Base-by-base conservation (phyloP, 2,113 vertebrate genomes). In the Oriolus oriolus region DNA sequence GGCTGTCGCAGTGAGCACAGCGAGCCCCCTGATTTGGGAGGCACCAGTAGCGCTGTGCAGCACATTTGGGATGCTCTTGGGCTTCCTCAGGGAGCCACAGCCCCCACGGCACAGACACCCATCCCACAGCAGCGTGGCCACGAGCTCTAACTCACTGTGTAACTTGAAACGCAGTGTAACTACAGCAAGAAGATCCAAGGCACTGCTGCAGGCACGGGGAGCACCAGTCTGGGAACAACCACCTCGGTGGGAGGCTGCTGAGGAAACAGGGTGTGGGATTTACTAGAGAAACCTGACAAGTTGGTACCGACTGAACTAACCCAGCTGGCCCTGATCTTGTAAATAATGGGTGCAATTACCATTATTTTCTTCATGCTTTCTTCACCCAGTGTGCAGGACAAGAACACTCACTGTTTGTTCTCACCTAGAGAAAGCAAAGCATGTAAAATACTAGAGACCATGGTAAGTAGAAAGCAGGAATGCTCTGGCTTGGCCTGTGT, bases 401-500 rank as follows among this genome's bases (percentile, higher is more conserved):
- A 17, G 84, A 64, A 50, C 16, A 16, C 56, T 70, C 54, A 4
- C 19, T 44, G 82, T 71, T 71, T 71, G 84, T 74, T 85, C 71
- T 63, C 17, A 60, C 42, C 42, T 16, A 53, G 75, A 45, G 50
- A 39, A n/a, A 73, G 79, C 68, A 41, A 83, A 83, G 78, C 42
- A 10, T 6, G 59, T 70, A 17, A 81, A 66, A 26, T 14, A 10
- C 68, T 33, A 7, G 22, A 52, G 90, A 4, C 35, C 5, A 0
- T 7, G 89, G 54, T 73, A 74, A 93, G 95, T 44, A 88, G 66
- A 27, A 76, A 50, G 44, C 49, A 66, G 84, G 8, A 87, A 37
- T 3, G 42, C 6, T 7, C 35, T 0, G 3, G 13, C 78, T 57
- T 60, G 54, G 84, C 64, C 53, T 1, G 0, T 3, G 49, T 30